These are phyloP conservation scores for Hecatera dysodea DNA, from an alignment of 2,888 invertebrate genomes.

Conservation along the genomic window DNA sequence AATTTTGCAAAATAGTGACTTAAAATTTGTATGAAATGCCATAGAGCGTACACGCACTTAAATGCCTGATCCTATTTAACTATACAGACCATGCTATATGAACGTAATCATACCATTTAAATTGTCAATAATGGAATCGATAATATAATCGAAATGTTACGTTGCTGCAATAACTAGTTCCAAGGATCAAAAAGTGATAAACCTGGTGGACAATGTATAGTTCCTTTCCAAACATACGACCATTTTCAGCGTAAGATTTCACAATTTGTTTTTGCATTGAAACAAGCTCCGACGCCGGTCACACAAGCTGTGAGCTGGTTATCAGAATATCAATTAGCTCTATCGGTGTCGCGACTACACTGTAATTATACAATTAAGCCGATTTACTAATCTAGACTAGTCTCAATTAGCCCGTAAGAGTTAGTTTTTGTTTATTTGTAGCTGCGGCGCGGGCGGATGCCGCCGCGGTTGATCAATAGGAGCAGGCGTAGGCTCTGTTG, in stretches of 20 bases:
- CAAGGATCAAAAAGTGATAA: too few relatives aligned
- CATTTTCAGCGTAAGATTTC: background rate
- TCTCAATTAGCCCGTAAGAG: conserved; percentile 21
- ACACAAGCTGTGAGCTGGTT: background rate
- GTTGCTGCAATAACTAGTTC: too few relatives aligned
- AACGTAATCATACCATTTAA: too few relatives aligned
- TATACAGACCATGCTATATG: too few relatives aligned
- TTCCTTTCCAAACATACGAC: too few relatives aligned
- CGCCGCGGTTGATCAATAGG: conserved; percentile 47
- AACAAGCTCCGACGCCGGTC: background rate
- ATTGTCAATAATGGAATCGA: too few relatives aligned
- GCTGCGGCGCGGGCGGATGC: conserved; percentile 7
- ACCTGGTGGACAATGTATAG: too few relatives aligned
- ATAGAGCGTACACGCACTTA: too few relatives aligned
- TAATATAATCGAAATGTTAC: too few relatives aligned
- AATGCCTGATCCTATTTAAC: too few relatives aligned
- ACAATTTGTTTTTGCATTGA: background rate
- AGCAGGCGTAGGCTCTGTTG: conserved; percentile 45
- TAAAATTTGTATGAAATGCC: too few relatives aligned
- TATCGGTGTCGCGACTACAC: background rate
- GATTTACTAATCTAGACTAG: conserved; percentile 29
- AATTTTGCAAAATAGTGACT: too few relatives aligned
- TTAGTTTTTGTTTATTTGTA: conserved; percentile 21
- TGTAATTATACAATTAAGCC: conserved; percentile 14
- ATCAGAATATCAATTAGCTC: conserved; percentile 10